Conservation (phyloP, 1,140 invertebrate species). For the Frieseomelitta varia region DNA sequence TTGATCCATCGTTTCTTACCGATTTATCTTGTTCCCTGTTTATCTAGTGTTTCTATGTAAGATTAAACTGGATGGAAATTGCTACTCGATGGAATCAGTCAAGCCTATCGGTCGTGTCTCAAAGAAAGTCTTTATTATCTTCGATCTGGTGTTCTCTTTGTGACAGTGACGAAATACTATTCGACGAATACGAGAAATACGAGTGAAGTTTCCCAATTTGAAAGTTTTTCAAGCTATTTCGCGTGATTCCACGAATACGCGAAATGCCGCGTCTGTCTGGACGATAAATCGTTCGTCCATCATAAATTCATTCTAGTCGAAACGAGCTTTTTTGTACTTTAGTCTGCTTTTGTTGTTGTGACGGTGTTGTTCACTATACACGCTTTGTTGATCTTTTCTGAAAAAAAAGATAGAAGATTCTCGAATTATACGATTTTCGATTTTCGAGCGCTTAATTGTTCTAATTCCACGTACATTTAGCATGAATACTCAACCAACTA, state of each 20-base stretch:
- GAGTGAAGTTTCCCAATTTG: background rate
- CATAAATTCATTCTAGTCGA: background rate
- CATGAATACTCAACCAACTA: background rate
- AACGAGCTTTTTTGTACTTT: background rate
- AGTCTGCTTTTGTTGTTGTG: slow-evolving; percentile 2
- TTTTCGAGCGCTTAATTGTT: background rate
- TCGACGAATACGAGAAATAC: background rate
- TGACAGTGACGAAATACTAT: background rate
- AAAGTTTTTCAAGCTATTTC: background rate
- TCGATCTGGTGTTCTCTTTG: background rate
- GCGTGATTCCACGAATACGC: background rate
- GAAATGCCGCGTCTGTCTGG: background rate
- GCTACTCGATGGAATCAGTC: background rate
- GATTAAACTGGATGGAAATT: background rate
- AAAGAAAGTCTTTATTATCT: slow-evolving; percentile 4
- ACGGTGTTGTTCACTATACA: background rate
- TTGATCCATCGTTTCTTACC: background rate
- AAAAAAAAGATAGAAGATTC: background rate
- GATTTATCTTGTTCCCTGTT: too few relatives aligned
- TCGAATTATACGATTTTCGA: background rate
- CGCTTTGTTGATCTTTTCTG: background rate
- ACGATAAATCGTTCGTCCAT: background rate
- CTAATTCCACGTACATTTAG: background rate
- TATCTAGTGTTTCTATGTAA: background rate
- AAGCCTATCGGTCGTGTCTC: background rate